These are phyloP conservation scores for Zaprionus ghesquierei DNA, from an alignment of 1,140 invertebrate genomes.

Conservation along the genomic window DNA sequence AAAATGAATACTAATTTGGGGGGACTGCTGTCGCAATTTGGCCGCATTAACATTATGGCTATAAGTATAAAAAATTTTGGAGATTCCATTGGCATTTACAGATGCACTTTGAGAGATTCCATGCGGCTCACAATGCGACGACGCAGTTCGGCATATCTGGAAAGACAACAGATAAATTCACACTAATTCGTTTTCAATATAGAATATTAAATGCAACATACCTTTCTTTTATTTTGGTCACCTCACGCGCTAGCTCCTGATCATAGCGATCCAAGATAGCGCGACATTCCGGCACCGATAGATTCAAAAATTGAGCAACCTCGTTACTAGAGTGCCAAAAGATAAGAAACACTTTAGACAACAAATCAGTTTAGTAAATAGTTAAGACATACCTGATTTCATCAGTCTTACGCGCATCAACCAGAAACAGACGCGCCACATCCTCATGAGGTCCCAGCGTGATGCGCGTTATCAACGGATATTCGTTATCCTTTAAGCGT, in stretches of 20 bases:
- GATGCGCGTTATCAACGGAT: constrained; percentile 90
- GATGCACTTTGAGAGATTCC: constrained; percentile 88
- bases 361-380: neutral
- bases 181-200: neutral
- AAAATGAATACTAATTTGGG: constrained; percentile 62
- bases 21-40: constrained; percentile 50
- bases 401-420: constrained; percentile 88
- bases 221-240: constrained; percentile 88
- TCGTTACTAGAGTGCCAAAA: constrained; percentile 83
- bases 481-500: constrained; percentile 89
- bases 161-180: neutral
- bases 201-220: constrained; percentile 77
- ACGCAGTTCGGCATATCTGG: constrained; percentile 87
- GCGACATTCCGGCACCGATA: constrained; percentile 90
- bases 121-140: constrained; percentile 87
- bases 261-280: constrained; percentile 91
- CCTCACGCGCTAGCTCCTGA: constrained; percentile 90
- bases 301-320: constrained; percentile 93
- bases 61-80: constrained; percentile 70
- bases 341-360: neutral
- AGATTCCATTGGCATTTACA: constrained; percentile 86
- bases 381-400: constrained; percentile 85
- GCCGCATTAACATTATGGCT: constrained; percentile 64
- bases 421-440: constrained; percentile 90
- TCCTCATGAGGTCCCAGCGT: constrained; percentile 92